Conservation (phyloP, 2,113 vertebrate species). For the Archilochus colubris region DNA sequence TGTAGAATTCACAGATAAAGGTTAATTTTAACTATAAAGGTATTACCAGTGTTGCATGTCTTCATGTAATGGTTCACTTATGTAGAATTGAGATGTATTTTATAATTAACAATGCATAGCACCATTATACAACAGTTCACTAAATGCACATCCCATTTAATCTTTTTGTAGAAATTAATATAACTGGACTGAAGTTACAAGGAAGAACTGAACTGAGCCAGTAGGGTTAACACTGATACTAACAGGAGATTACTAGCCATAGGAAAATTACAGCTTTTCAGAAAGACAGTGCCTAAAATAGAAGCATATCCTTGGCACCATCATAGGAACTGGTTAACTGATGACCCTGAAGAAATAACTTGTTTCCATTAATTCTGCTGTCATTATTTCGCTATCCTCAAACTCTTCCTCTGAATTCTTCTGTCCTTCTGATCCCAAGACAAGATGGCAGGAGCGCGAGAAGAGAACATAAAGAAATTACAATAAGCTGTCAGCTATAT, state of each 20-base stretch:
- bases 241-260: constrained; percentile 46
- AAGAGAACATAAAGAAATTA: constrained; percentile 44
- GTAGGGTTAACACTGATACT: constrained; percentile 21
- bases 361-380: constrained; percentile 8
- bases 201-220: constrained; percentile 47
- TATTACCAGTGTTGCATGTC: constrained; percentile 61
- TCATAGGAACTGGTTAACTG: constrained; percentile 43
- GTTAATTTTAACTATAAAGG: constrained; percentile 52
- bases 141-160: constrained; percentile 64
- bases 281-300: constrained; percentile 53
- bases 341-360: constrained; percentile 39
- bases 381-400: background rate
- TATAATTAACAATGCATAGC: constrained; percentile 57
- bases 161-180: constrained; percentile 49
- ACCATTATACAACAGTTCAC: constrained; percentile 65
- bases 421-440: constrained; percentile 19
- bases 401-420: constrained; percentile 51
- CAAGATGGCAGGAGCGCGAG: constrained; percentile 37
- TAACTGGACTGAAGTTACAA: constrained; percentile 61
- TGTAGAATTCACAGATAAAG: constrained; percentile 54
- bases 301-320: constrained; percentile 18
- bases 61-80: constrained; percentile 63
- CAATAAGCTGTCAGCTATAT: constrained; percentile 18
- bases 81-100: constrained; percentile 53
- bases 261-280: constrained; percentile 51